Conservation (phyloP, 2,797 vertebrate genomes). For the Ispidina lecontei region DNA sequence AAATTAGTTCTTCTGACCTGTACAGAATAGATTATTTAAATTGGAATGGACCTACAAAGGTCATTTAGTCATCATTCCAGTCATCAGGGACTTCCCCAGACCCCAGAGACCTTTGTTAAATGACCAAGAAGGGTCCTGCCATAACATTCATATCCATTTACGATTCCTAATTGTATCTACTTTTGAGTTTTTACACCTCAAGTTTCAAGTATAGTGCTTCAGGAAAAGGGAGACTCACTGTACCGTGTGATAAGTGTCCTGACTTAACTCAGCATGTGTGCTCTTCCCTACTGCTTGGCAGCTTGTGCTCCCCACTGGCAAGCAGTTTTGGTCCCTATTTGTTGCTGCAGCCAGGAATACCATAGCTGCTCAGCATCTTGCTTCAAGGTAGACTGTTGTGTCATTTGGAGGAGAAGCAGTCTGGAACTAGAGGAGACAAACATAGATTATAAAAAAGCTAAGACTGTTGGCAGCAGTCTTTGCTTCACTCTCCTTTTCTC, state of each 20-base stretch:
- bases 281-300: not conserved
- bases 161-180: not conserved
- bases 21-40: not conserved
- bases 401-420: not conserved
- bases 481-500: not conserved
- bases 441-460: not conserved
- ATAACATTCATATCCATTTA: too few relatives aligned
- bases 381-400: fast-evolving
- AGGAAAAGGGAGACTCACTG: not conserved
- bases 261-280: fast-evolving
- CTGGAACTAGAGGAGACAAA: not conserved
- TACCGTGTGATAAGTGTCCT: fast-evolving
- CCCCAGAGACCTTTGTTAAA: not conserved
- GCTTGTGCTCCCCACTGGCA: not conserved
- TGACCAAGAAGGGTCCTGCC: not conserved
- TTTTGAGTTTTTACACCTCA: not conserved
- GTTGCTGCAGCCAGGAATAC: not conserved
- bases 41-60: not conserved
- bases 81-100: not conserved
- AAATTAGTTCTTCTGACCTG: not conserved
- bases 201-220: not conserved
- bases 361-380: not conserved
- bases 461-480: not conserved
- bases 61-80: not conserved
- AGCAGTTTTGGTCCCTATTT: not conserved